Evolutionary conservation across 1,140 invertebrate genomes (phyloP), one percentile per base, ranked within the genome.

Genomic region (Aleiodes sp.): DNA sequence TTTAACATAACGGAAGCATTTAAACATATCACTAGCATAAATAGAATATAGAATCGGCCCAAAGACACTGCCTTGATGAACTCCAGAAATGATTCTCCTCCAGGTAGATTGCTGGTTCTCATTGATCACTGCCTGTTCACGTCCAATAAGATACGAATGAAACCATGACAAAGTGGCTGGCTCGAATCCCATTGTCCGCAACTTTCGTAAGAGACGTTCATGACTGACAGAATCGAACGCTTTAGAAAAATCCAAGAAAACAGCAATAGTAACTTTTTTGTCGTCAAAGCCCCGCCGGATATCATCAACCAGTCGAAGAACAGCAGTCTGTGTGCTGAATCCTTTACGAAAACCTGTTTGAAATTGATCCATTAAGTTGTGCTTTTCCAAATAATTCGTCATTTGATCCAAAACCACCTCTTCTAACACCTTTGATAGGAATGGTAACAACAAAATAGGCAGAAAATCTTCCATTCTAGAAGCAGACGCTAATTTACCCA

Each of bases 221-320:
- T 66, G 64, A 7, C 57, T 16, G 0, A 66, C 64, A 1, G 43
- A 7, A 12, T 66, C 43, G 35, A 66, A 66, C 1, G 64, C 46
- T 56, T 66, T 66, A 2, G 64, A 33, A 14, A 66, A 56, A 12
- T 66, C 64, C 21, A 66, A 66, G 16, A 66, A 56, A 1, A 66
- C 14, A 0, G 46, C 26, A 2, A 56, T 19, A 1, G 64, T 66
- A 9, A 66, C 9, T 29, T 29, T 24, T 0, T 39, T 7, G 2
- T 29, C 0, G 1, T 66, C 64, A 9, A 35, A 8, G 3, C 21
- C 41, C n/a, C 8, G 1, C 57, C 64, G n/a, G 16, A 33, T 16
- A 35, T 66, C 24, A 24, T 66, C 64, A 1, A 52, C 4, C 2
- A 66, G 10, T 16, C 31, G 9, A 0, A 52, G 2, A 8, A 66